Evolutionary conservation across 2,888 invertebrate genomes (phyloP).

Genomic region (Calephelis perditalis): DNA sequence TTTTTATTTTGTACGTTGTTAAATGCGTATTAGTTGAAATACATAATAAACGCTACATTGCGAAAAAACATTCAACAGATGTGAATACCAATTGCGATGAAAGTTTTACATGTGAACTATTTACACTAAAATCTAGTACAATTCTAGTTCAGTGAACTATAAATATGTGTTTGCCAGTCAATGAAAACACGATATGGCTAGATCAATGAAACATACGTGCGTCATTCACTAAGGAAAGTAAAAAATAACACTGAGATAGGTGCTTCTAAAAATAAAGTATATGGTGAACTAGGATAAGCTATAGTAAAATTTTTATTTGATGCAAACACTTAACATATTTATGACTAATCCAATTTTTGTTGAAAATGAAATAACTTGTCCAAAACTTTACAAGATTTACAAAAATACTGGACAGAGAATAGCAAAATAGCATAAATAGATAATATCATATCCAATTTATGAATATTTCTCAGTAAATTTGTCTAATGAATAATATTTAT

Average conservation of each 20-base stretch:
- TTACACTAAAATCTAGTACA: conserved; percentile 22
- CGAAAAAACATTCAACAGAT: conserved; percentile 35
- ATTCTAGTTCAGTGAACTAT: conserved; percentile 2
- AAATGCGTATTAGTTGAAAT: conserved; percentile 64
- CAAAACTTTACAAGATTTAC: no score
- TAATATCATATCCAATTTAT: no score
- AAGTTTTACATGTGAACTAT: conserved; percentile 22
- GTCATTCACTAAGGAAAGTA: conserved; percentile 33
- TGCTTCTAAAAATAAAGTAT: conserved; percentile 5
- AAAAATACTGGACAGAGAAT: no score
- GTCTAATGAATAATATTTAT: no score
- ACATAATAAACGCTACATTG: conserved; percentile 42
- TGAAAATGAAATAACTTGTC: no score
- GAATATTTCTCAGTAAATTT: no score
- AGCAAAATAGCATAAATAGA: no score
- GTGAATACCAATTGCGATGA: conserved; percentile 25
- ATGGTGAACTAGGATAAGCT: neutral
- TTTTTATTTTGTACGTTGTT: conserved; percentile 74
- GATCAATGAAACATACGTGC: conserved; percentile 2
- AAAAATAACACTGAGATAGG: neutral
- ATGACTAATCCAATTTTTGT: no score
- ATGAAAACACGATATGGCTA: neutral
- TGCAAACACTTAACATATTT: no score
- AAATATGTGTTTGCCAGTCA: conserved; percentile 1
- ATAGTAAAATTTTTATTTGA: neutral